These are phyloP conservation scores for Pipistrellus kuhlii DNA, from an alignment of 2,797 vertebrate genomes.

Conservation along the genomic window DNA sequence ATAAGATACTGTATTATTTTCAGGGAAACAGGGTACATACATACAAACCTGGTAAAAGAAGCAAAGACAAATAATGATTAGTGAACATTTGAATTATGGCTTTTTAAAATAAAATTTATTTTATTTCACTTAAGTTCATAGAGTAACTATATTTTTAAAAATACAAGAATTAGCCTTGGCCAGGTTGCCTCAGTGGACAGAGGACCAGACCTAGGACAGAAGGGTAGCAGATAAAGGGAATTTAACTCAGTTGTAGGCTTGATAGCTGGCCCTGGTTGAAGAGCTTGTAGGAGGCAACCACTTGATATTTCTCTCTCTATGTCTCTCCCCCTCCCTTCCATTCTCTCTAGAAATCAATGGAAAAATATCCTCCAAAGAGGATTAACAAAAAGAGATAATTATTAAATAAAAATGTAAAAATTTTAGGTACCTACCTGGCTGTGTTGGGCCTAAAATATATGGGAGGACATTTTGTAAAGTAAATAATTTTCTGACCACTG, in stretches of 20 bases:
- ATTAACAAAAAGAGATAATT: not conserved
- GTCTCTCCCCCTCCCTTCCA: too few species aligned
- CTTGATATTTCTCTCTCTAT: too few species aligned
- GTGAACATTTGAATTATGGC: slow-evolving; percentile 1
- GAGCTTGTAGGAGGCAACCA: too few species aligned
- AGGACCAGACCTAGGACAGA: too few species aligned
- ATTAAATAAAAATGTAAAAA: not conserved
- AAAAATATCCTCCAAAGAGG: too few species aligned
- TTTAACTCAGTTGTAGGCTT: too few species aligned
- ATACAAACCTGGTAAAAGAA: not conserved
- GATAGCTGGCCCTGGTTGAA: too few species aligned
- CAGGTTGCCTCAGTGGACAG: too few species aligned
- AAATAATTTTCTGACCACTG: not conserved
- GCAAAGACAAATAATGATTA: not conserved
- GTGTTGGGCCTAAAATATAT: not conserved
- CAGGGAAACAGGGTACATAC: not conserved
- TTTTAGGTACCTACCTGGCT: not conserved
- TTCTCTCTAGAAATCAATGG: too few species aligned
- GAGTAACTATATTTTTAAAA: not conserved
- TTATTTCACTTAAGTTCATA: not conserved
- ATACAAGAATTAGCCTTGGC: not conserved
- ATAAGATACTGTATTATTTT: too few species aligned
- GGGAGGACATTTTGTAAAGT: not conserved
- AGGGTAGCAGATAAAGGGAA: too few species aligned
- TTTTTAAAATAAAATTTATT: not conserved